A percentile compares a stretch with the other conserved stretches of the same genome.
Conservation (phyloP, 2,113 vertebrate genomes). For the Seriola quinqueradiata region DNA sequence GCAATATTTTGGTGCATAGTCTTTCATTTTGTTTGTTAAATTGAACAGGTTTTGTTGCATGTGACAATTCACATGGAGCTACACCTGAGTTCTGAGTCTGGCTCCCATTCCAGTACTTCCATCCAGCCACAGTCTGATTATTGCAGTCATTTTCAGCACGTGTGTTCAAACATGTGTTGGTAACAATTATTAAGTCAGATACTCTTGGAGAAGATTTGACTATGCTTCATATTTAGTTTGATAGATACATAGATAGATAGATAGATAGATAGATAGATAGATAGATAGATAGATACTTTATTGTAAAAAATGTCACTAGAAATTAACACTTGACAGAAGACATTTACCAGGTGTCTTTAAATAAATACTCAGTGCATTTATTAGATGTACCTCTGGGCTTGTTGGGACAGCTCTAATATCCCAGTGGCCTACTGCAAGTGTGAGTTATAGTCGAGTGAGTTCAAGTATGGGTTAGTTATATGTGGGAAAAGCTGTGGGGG, state of each 20-base stretch:
- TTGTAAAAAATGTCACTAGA: background rate
- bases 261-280: no score
- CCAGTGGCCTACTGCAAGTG: slow-evolving; percentile 16
- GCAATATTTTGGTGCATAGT: background rate
- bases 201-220: background rate
- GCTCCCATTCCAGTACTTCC: background rate
- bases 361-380: background rate
- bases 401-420: background rate
- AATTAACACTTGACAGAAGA: background rate
- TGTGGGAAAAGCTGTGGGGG: slow-evolving; percentile 52
- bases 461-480: slow-evolving; percentile 39
- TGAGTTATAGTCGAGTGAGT: slow-evolving; percentile 32
- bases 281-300: background rate
- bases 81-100: slow-evolving; percentile 31
- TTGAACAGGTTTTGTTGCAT: slow-evolving; percentile 31
- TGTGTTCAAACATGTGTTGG: background rate
- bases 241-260: no score
- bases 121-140: background rate
- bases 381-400: background rate
- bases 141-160: slow-evolving; percentile 3
- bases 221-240: background rate
- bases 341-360: background rate
- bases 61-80: slow-evolving; percentile 32
- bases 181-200: background rate
- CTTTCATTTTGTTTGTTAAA: slow-evolving; percentile 1